Conservation (phyloP, 2,113 vertebrate genomes). For the Turdus rufiventris region DNA sequence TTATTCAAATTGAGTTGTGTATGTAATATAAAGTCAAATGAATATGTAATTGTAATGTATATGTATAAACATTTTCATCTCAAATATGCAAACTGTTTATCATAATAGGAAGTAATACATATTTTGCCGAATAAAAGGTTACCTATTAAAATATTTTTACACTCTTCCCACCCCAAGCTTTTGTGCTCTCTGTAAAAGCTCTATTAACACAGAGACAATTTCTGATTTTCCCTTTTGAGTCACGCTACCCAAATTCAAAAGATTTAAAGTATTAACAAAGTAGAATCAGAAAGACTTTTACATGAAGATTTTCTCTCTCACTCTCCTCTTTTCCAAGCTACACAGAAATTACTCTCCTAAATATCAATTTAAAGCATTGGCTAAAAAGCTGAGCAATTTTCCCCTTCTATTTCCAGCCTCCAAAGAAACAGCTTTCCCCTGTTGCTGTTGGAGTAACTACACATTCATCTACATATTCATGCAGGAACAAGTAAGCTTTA, state of each 20-base stretch:
- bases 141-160: slow-evolving; percentile 68
- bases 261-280: slow-evolving; percentile 56
- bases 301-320: neutral
- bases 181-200: slow-evolving; percentile 50
- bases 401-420: neutral
- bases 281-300: neutral
- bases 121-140: slow-evolving; percentile 72
- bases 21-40: slow-evolving; percentile 72
- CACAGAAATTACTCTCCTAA: slow-evolving; percentile 1
- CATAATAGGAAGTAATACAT: slow-evolving; percentile 73
- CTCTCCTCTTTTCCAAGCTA: neutral
- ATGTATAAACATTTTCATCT: slow-evolving; percentile 72
- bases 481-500: neutral
- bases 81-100: slow-evolving; percentile 72
- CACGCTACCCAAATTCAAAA: neutral
- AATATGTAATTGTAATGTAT: slow-evolving; percentile 74
- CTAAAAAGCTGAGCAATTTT: slow-evolving; percentile 32
- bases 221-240: slow-evolving; percentile 40
- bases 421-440: slow-evolving; percentile 13
- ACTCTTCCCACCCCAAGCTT: slow-evolving; percentile 39
- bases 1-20: slow-evolving; percentile 74
- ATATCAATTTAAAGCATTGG: slow-evolving; percentile 17
- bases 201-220: slow-evolving; percentile 55
- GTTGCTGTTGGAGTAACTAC: neutral
- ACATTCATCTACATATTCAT: slow-evolving; percentile 34